phyloP scores from a whole-genome alignment of 2,113 vertebrate genomes.

The Tachycineta bicolor region DNA sequence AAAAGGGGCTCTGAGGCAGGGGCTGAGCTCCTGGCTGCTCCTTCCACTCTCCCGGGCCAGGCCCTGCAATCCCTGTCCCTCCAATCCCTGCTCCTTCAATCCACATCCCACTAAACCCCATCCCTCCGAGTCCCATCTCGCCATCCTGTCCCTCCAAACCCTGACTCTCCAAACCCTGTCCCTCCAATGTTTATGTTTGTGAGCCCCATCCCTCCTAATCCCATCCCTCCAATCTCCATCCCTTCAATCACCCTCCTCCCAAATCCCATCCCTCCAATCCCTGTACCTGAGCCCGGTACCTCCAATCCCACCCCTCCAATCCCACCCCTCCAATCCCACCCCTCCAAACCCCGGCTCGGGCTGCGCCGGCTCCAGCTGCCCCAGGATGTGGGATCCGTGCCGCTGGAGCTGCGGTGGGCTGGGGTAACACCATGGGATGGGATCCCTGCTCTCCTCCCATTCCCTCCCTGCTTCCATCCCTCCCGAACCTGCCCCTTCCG shows the following conservation, averaged over 20 bases:
- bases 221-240: too few relatives aligned
- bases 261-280: too few relatives aligned
- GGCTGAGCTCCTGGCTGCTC: rapidly evolving
- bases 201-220: too few relatives aligned
- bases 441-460: background rate
- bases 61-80: background rate
- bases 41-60: background rate
- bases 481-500: background rate
- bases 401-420: rapidly evolving
- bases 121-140: background rate
- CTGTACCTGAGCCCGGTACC: too few relatives aligned
- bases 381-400: background rate
- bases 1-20: background rate
- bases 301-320: too few relatives aligned
- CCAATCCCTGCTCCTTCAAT: background rate
- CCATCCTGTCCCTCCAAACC: too few relatives aligned
- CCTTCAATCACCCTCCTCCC: too few relatives aligned
- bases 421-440: rapidly evolving
- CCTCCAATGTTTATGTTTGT: too few relatives aligned
- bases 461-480: background rate
- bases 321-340: too few relatives aligned
- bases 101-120: background rate
- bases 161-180: too few relatives aligned
- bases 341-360: too few relatives aligned
- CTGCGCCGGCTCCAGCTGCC: too few relatives aligned